Evolutionary conservation across 1,140 invertebrate species (phyloP).

Genomic region (Diuraphis noxia): DNA sequence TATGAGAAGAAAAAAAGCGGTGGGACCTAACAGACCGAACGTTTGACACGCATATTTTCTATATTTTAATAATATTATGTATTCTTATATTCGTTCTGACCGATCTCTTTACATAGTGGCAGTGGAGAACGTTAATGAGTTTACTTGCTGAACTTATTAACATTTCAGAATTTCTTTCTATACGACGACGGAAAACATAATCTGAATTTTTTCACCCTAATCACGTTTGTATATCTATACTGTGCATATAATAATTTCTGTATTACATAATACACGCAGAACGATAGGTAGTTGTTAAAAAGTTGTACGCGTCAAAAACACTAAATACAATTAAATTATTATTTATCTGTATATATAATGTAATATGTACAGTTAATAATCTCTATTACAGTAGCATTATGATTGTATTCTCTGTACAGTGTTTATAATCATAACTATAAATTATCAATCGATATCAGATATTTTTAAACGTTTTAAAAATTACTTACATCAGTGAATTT

Average conservation of each 20-base stretch:
- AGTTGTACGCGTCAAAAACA: neutral
- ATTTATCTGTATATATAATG: too few relatives aligned
- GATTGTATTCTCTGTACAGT: neutral
- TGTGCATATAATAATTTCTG: neutral
- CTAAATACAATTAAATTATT: too few relatives aligned
- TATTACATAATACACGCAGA: neutral
- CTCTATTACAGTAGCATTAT: too few relatives aligned
- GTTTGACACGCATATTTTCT: neutral
- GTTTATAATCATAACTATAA: neutral
- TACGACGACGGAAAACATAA: neutral
- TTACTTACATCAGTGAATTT: too few relatives aligned
- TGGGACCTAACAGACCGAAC: neutral
- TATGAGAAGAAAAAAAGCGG: neutral
- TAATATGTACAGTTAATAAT: too few relatives aligned
- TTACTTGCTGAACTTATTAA: neutral
- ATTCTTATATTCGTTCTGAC: neutral
- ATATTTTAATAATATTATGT: neutral
- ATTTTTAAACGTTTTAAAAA: neutral
- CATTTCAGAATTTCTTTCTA: neutral
- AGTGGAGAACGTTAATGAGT: neutral
- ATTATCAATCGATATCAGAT: neutral
- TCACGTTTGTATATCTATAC: too few relatives aligned
- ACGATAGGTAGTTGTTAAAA: neutral
- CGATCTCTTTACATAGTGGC: neutral
- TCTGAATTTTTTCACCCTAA: neutral